Percentiles rank a stretch among this genome's conserved stretches.
phyloP scores from a whole-genome alignment of 1,140 invertebrate species.

The Heliconius hermathena region DNA sequence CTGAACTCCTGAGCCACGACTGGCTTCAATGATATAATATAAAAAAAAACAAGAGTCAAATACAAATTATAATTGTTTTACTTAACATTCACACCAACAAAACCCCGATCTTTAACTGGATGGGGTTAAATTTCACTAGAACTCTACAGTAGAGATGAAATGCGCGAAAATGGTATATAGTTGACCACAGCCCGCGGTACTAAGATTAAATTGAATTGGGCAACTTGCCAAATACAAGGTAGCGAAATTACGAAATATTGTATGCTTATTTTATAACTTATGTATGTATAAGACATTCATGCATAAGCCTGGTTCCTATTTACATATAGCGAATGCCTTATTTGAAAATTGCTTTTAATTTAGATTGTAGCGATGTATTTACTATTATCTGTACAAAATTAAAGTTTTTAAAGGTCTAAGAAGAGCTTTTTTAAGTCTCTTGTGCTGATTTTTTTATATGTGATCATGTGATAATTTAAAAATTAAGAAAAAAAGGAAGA shows the following conservation, averaged over 20 bases:
- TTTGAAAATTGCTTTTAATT: background rate
- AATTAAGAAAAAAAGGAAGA: too few species aligned
- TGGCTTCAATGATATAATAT: too few species aligned
- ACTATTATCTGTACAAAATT: too few species aligned
- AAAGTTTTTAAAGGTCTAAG: too few species aligned
- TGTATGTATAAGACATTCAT: constrained; percentile 18
- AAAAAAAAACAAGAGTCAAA: background rate
- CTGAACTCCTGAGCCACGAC: too few species aligned
- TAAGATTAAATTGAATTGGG: constrained; percentile 78
- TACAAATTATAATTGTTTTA: background rate
- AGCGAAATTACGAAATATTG: constrained; percentile 72
- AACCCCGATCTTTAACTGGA: background rate
- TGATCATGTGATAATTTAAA: too few species aligned
- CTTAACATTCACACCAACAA: background rate
- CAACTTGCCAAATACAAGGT: constrained; percentile 59
- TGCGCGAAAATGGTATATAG: constrained; percentile 51
- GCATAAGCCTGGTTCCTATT: background rate
- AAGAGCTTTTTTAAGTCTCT: too few species aligned
- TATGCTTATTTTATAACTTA: constrained; percentile 67
- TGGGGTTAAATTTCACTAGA: constrained; percentile 15
- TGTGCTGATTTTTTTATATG: too few species aligned
- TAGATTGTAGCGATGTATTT: too few species aligned
- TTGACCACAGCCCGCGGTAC: constrained; percentile 69
- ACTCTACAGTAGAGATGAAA: constrained; percentile 47
- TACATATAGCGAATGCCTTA: background rate